Percentiles rank a stretch among this genome's conserved stretches.
phyloP scores from a whole-genome alignment of 2,888 invertebrate genomes.

The Itoplectis maculator region DNA sequence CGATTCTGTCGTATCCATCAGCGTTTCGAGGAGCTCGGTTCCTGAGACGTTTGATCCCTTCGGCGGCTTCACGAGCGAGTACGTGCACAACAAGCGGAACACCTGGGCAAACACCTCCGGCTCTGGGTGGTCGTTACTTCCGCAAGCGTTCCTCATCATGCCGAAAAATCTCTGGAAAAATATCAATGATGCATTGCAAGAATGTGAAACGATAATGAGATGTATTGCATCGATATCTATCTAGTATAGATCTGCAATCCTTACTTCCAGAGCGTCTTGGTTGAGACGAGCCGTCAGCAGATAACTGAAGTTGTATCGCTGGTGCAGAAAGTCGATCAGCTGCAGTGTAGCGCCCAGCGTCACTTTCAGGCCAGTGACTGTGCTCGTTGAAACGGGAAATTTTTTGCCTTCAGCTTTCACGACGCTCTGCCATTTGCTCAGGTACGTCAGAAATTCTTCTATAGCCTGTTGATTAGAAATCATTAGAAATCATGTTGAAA shows the following conservation, averaged over 20 bases:
- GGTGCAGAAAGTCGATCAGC: slow-evolving; percentile 35
- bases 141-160: slow-evolving; percentile 15
- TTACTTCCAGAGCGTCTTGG: slow-evolving; percentile 53
- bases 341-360: slow-evolving; percentile 55
- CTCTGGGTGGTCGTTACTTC: not conserved
- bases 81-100: not conserved
- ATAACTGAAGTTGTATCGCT: slow-evolving; percentile 44
- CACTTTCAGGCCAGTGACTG: slow-evolving; percentile 54
- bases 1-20: slow-evolving; percentile 12
- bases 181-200: not conserved
- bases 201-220: not conserved
- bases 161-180: slow-evolving; percentile 6
- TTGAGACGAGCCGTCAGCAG: slow-evolving; percentile 60
- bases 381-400: slow-evolving; percentile 48
- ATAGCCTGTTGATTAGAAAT: slow-evolving; percentile 7
- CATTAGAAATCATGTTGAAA: not conserved
- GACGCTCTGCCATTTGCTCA: slow-evolving; percentile 1
- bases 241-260: slow-evolving; percentile 1
- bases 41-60: not conserved
- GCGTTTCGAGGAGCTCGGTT: not conserved
- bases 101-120: slow-evolving; percentile 1
- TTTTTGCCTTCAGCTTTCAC: not conserved
- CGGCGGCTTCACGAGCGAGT: slow-evolving; percentile 2
- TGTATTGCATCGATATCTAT: not conserved
- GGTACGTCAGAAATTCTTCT: not conserved